Percentiles rank a stretch among this genome's conserved stretches.
phyloP scores from a whole-genome alignment of 2,888 invertebrate species.

The Ochropleura leucogaster region DNA sequence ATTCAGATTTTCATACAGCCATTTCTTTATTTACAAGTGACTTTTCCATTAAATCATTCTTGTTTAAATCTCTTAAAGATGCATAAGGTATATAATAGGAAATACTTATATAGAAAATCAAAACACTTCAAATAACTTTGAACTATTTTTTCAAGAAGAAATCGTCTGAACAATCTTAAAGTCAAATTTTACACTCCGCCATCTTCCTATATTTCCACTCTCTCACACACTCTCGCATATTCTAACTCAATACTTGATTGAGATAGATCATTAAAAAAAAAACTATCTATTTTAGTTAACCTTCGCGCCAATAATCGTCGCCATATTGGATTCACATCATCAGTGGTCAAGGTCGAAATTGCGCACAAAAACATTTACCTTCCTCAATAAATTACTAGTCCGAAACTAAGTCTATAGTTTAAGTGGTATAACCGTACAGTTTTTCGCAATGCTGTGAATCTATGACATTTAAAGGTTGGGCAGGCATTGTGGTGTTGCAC shows the following conservation, averaged over 20 bases:
- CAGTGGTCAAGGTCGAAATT: slow-evolving; percentile 14
- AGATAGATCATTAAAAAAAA: too few relatives aligned
- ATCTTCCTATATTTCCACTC: too few relatives aligned
- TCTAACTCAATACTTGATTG: too few relatives aligned
- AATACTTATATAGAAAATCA: too few relatives aligned
- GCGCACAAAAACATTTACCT: slow-evolving; percentile 26
- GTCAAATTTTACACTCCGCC: too few relatives aligned
- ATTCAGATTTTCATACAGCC: neutral
- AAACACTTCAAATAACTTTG: too few relatives aligned
- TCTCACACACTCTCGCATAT: too few relatives aligned
- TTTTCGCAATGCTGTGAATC: slow-evolving; percentile 32
- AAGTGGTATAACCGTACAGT: slow-evolving; percentile 39
- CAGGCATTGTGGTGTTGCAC: slow-evolving; percentile 27
- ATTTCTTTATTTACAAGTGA: neutral
- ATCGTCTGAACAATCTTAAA: too few relatives aligned
- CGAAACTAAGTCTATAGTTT: slow-evolving; percentile 51
- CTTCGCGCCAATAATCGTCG: neutral
- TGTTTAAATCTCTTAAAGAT: neutral
- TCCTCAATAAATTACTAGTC: slow-evolving; percentile 17
- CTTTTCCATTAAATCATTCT: neutral
- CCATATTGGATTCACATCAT: slow-evolving; percentile 32
- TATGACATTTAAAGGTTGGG: slow-evolving; percentile 31
- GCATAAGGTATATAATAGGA: too few relatives aligned
- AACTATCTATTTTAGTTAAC: neutral
- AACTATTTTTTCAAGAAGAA: too few relatives aligned